A percentile compares a stretch with the other conserved stretches of the same genome.
These are phyloP conservation scores for Drosophila mauritiana DNA, from an alignment of 1,140 invertebrate genomes.

Conservation along the genomic window DNA sequence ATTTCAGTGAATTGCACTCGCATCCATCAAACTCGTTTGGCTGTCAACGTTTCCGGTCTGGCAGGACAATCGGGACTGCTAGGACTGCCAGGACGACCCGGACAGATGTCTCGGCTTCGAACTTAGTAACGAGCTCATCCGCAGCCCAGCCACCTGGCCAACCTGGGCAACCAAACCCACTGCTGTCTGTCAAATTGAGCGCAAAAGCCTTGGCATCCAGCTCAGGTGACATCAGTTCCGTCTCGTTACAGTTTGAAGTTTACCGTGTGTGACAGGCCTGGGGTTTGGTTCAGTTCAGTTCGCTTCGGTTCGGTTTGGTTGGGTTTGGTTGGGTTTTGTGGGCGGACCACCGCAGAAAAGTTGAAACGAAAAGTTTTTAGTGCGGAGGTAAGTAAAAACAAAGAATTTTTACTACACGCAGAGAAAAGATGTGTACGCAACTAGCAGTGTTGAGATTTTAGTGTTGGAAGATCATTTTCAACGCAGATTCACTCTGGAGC, in stretches of 20 bases:
- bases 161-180: conserved; percentile 13
- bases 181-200: conserved; percentile 75
- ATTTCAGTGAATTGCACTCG: conserved; percentile 4
- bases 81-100: conserved; percentile 6
- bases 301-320: too few relatives aligned
- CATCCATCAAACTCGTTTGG: conserved; percentile 20
- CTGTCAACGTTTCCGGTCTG: conserved; percentile 17
- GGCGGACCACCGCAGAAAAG: conserved; percentile 43
- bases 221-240: conserved; percentile 78
- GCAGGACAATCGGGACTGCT: conserved; percentile 11
- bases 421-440: not conserved
- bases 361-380: conserved; percentile 44
- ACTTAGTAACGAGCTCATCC: conserved; percentile 51
- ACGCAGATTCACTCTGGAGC: too few relatives aligned
- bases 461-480: not conserved
- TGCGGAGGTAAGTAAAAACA: conserved; percentile 16
- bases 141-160: conserved; percentile 1
- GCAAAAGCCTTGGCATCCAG: conserved; percentile 68
- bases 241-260: conserved; percentile 79
- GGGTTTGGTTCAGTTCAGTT: conserved; percentile 12
- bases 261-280: conserved; percentile 72
- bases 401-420: conserved; percentile 15
- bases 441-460: not conserved
- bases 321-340: conserved; percentile 20
- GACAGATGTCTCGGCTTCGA: conserved; percentile 49